phyloP scores from a whole-genome alignment of 2,888 invertebrate genomes.

The Mythimna vitellina region DNA sequence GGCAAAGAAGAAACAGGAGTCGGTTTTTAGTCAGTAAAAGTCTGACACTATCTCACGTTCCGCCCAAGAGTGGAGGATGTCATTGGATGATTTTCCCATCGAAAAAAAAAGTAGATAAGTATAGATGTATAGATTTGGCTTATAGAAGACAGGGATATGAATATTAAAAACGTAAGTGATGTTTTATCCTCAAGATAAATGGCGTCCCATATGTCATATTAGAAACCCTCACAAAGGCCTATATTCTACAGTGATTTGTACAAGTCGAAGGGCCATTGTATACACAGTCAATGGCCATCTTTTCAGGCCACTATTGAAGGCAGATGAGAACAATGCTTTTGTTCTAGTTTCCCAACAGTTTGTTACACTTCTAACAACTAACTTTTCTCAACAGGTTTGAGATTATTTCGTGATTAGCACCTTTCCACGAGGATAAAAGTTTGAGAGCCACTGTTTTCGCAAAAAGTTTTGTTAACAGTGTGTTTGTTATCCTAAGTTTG shows the following conservation, averaged over 20 bases:
- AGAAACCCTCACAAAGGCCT: background rate
- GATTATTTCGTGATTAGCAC: conserved; percentile 32
- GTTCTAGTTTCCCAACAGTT: conserved; percentile 27
- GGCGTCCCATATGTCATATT: background rate
- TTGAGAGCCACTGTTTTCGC: conserved; percentile 33
- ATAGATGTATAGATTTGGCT: no score
- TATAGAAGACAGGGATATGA: no score
- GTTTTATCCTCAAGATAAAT: no score
- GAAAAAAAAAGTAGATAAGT: no score
- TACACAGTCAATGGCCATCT: conserved; percentile 11
- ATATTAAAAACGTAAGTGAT: no score
- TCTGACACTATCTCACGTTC: no score
- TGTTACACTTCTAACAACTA: conserved; percentile 26
- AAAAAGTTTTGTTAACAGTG: conserved; percentile 42
- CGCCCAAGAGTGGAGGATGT: no score
- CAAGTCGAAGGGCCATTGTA: conserved; percentile 15
- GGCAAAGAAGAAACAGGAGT: no score
- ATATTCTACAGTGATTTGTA: background rate
- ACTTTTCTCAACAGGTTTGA: conserved; percentile 26
- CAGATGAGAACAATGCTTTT: conserved; percentile 38
- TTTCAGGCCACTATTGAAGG: conserved; percentile 20
- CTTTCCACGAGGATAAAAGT: conserved; percentile 25
- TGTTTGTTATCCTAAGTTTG: conserved; percentile 35
- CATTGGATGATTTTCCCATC: no score
- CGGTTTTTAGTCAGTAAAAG: no score